A percentile compares a stretch with the other conserved stretches of the same genome.
These are phyloP conservation scores for Nudaria mundana DNA, from an alignment of 2,888 invertebrate species.

Conservation along the genomic window DNA sequence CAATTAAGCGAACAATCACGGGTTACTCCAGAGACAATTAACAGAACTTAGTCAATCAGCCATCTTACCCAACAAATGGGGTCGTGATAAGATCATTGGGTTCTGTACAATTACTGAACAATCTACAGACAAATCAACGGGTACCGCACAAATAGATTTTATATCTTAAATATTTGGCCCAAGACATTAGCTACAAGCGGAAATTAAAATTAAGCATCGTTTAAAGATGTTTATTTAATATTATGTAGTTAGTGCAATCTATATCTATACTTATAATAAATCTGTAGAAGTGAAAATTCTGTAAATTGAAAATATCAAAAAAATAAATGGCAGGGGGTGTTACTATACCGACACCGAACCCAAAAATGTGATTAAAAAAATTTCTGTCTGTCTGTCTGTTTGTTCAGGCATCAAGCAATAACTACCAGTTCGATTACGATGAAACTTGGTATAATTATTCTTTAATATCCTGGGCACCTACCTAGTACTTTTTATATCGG, in stretches of 20 bases:
- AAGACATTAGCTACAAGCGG: constrained; percentile 15
- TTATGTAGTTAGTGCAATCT: neutral
- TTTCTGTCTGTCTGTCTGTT: no score
- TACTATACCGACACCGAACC: no score
- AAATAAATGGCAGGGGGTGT: no score
- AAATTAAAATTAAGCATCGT: neutral
- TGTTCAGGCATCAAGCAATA: no score
- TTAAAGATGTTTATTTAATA: no score
- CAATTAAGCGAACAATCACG: constrained; percentile 26
- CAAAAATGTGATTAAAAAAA: no score
- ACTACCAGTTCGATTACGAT: no score
- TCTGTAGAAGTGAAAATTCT: no score
- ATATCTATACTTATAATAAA: neutral
- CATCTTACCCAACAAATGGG: constrained; percentile 44
- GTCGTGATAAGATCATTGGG: constrained; percentile 52
- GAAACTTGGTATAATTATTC: no score
- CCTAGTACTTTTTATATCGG: no score
- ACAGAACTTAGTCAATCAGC: constrained; percentile 51
- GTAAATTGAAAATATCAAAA: no score
- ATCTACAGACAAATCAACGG: constrained; percentile 60
- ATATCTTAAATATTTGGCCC: constrained; percentile 45
- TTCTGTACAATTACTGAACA: constrained; percentile 49
- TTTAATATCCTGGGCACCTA: neutral
- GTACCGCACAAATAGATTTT: constrained; percentile 65
- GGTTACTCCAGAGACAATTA: constrained; percentile 34